A percentile compares a stretch with the other conserved stretches of the same genome.
Conservation (phyloP, 2,797 vertebrate species). For the Neoniphon sammara region DNA sequence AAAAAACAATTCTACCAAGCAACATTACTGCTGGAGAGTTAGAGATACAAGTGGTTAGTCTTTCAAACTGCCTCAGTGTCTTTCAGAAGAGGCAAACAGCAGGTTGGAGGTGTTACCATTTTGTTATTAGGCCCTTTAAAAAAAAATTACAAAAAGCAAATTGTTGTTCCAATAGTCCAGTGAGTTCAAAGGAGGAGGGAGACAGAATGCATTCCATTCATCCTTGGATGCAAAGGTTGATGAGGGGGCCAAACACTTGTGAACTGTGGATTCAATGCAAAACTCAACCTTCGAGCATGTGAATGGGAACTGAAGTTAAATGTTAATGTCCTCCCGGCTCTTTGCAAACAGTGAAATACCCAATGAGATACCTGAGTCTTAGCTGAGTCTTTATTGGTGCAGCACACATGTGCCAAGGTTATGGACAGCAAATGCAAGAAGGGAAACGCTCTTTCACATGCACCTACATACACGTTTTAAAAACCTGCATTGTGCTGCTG, state of each 20-base stretch:
- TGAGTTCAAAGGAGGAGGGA: conserved; percentile 42
- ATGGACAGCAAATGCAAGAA: conserved; percentile 47
- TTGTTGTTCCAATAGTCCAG: conserved; percentile 50
- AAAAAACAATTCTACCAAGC: neutral
- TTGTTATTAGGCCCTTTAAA: conserved; percentile 23
- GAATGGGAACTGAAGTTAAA: conserved; percentile 76
- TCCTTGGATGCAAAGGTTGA: conserved; percentile 58
- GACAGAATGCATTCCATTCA: conserved; percentile 54
- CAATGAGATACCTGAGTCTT: conserved; percentile 48
- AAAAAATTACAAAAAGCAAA: conserved; percentile 60
- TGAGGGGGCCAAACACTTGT: conserved; percentile 33
- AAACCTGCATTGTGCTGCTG: conserved; percentile 65
- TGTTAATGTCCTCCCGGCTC: conserved; percentile 62
- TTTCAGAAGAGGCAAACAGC: conserved; percentile 48
- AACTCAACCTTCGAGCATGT: conserved; percentile 69
- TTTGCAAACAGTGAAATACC: conserved; percentile 65
- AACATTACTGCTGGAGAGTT: neutral
- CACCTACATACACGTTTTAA: conserved; percentile 62
- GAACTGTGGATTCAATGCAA: conserved; percentile 62
- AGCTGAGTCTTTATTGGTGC: conserved; percentile 42
- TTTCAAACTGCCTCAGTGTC: neutral
- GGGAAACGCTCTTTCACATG: conserved; percentile 56
- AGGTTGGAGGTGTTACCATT: conserved; percentile 38
- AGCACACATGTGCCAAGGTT: conserved; percentile 73
- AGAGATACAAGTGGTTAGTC: neutral